phyloP scores from a whole-genome alignment of 23 tunicate genomes.

The Ciona savignyi region DNA sequence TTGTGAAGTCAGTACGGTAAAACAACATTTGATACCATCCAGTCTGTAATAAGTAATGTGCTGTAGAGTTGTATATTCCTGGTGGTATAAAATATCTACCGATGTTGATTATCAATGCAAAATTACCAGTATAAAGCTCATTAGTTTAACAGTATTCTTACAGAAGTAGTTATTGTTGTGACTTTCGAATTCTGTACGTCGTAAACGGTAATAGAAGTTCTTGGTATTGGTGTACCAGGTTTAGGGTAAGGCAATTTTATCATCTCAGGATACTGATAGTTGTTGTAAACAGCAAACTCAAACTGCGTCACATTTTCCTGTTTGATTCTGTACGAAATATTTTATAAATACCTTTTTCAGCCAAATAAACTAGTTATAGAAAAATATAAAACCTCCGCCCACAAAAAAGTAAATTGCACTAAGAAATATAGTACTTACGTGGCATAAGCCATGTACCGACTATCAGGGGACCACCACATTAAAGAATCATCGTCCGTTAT shows the following conservation, averaged over 20 bases:
- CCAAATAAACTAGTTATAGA: neutral
- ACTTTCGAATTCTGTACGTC: neutral
- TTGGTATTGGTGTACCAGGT: slow-evolving; percentile 72
- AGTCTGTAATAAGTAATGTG: no score
- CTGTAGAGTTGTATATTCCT: no score
- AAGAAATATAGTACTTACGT: slow-evolving; percentile 20
- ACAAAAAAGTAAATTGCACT: neutral
- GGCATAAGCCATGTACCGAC: slow-evolving; percentile 51
- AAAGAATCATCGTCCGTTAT: slow-evolving; percentile 81
- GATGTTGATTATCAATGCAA: no score
- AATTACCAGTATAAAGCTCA: no score
- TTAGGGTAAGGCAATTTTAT: slow-evolving; percentile 76
- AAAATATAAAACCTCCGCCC: neutral
- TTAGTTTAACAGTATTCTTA: neutral
- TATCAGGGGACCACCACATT: slow-evolving; percentile 88
- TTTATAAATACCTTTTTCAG: no score
- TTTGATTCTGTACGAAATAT: slow-evolving; percentile 66
- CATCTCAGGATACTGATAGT: slow-evolving; percentile 50
- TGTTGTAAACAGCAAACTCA: slow-evolving; percentile 47
- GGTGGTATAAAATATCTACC: no score
- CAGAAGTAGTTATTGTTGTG: neutral
- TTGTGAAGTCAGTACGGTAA: no score
- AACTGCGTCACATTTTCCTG: slow-evolving; percentile 37
- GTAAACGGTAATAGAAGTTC: slow-evolving; percentile 12
- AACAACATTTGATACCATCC: no score